Conservation (phyloP, 2,797 vertebrate genomes). For the Leuciscus waleckii region DNA sequence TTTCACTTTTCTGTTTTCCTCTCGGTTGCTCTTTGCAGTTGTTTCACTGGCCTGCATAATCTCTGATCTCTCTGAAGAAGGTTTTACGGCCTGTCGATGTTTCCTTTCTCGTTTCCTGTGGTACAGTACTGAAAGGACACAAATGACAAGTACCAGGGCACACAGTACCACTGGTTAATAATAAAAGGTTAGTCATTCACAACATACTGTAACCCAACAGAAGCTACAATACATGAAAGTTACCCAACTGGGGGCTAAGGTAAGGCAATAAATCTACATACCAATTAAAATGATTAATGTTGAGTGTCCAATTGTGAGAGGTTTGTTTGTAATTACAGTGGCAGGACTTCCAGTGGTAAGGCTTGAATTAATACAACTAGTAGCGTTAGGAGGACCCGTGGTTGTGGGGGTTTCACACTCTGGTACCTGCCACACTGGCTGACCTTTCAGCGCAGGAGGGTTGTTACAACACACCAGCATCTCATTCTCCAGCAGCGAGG, state of each 20-base stretch:
- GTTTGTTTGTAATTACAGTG: conserved; percentile 6
- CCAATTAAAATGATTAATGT: conserved; percentile 34
- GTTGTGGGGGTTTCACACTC: conserved; percentile 58
- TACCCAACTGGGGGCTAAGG: not conserved
- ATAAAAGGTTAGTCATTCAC: conserved; percentile 49
- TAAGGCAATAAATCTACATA: conserved; percentile 4
- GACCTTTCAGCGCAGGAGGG: conserved; percentile 65
- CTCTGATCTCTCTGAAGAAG: conserved; percentile 9
- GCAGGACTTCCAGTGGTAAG: not conserved
- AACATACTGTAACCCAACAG: not conserved
- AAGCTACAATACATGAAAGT: not conserved
- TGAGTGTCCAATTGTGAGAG: conserved; percentile 1
- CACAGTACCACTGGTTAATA: conserved; percentile 69
- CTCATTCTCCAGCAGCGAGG: conserved; percentile 67
- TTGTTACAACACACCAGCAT: conserved; percentile 68
- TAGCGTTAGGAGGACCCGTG: not conserved
- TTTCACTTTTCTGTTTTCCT: not conserved
- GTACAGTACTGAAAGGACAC: conserved; percentile 65
- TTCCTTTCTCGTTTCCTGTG: conserved; percentile 68
- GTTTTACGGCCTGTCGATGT: conserved; percentile 60
- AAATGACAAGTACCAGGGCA: conserved; percentile 62
- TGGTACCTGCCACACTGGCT: conserved; percentile 69
- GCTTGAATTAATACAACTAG: not conserved
- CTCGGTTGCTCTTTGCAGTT: not conserved
- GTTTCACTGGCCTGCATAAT: not conserved